Evolutionary conservation across 2,113 vertebrate species (phyloP).

Genomic region (Phrynosoma blainvillii): DNA sequence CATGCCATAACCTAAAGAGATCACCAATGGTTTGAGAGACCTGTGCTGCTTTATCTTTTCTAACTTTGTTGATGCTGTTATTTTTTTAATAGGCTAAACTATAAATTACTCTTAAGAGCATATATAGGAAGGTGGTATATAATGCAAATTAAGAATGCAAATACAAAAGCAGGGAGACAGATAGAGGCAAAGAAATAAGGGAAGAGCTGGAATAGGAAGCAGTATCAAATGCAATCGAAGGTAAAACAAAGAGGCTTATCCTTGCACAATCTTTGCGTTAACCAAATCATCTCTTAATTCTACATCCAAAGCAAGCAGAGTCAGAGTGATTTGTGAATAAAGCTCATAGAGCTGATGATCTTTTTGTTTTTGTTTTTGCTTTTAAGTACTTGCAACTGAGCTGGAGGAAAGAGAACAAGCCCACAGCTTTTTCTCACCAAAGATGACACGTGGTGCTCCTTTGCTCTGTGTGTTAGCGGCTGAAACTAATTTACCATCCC

Average conservation of each 20-base stretch:
- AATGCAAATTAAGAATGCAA: background rate
- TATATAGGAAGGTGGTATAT: background rate
- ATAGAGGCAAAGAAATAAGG: background rate
- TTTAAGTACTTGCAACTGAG: fast-evolving
- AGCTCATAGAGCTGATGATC: background rate
- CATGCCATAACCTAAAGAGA: background rate
- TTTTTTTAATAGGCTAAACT: background rate
- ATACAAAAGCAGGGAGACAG: background rate
- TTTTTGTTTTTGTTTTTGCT: background rate
- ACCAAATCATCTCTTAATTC: conserved; percentile 1
- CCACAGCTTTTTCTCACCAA: background rate
- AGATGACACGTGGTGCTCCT: background rate
- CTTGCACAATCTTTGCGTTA: background rate
- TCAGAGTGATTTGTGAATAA: background rate
- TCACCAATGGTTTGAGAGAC: background rate
- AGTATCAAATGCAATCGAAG: background rate
- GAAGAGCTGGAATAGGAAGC: fast-evolving
- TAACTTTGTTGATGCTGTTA: background rate
- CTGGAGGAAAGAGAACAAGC: conserved; percentile 24
- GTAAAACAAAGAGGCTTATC: background rate
- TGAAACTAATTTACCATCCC: conserved; percentile 19
- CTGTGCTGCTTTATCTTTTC: background rate
- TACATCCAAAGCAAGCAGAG: background rate
- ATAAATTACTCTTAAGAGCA: background rate
- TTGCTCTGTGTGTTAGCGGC: background rate